A percentile compares a stretch with the other conserved stretches of the same genome.
Evolutionary conservation across 2,888 invertebrate genomes (phyloP).

Genomic region (Isotomurus palustris): DNA sequence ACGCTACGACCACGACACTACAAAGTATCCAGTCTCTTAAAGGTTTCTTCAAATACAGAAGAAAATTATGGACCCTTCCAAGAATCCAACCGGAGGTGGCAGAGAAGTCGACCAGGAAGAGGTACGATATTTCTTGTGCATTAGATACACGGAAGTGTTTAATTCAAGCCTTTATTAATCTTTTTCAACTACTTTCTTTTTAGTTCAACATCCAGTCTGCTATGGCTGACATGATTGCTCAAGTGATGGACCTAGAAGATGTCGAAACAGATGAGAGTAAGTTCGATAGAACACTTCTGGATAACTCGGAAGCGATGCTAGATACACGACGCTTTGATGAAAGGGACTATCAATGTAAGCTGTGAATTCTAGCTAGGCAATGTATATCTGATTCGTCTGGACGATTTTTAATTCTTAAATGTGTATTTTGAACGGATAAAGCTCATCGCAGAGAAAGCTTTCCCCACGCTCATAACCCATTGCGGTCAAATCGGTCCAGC

Average conservation of each 20-base stretch:
- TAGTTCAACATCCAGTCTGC: too few species aligned
- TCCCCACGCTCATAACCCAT: constrained; percentile 60
- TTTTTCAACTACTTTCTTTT: too few species aligned
- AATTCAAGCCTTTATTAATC: too few species aligned
- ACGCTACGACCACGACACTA: too few species aligned
- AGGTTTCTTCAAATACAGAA: too few species aligned
- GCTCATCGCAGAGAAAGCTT: constrained; percentile 62
- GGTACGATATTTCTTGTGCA: not conserved
- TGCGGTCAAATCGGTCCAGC: constrained; percentile 57
- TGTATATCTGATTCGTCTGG: not conserved
- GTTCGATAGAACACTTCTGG: not conserved
- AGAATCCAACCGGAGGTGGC: not conserved
- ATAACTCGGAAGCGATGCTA: constrained; percentile 4
- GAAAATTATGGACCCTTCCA: not conserved
- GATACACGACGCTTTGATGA: constrained; percentile 37
- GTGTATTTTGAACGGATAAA: constrained; percentile 44
- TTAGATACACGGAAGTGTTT: too few species aligned
- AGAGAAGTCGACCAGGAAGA: not conserved
- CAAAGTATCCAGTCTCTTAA: too few species aligned
- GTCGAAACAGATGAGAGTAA: constrained; percentile 1
- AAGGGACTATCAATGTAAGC: constrained; percentile 44
- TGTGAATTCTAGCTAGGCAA: too few species aligned
- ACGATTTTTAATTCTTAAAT: not conserved
- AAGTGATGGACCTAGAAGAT: too few species aligned
- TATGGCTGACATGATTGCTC: too few species aligned